A percentile compares a stretch with the other conserved stretches of the same genome.
Conservation (phyloP, 2,888 invertebrate species). For the Tipula unca region DNA sequence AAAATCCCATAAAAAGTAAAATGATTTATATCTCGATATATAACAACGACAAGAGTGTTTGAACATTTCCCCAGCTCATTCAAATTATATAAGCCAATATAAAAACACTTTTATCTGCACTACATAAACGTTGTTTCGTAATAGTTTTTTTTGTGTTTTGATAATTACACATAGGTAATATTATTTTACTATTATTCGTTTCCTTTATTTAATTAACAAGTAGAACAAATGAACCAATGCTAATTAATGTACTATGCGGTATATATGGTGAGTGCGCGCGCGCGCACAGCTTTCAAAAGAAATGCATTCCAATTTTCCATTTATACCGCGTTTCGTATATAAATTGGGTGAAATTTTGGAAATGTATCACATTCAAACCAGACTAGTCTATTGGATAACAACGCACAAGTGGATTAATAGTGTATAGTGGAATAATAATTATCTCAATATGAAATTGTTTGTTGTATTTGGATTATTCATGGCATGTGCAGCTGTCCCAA, state of each 20-base stretch:
- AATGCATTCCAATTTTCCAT: neutral
- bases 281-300: neutral
- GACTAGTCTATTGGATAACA: neutral
- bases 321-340: neutral
- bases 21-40: neutral
- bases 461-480: conserved; percentile 9
- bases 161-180: neutral
- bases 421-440: neutral
- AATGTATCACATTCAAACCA: neutral
- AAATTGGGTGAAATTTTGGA: neutral
- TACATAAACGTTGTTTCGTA: neutral
- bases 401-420: neutral
- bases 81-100: neutral
- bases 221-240: neutral
- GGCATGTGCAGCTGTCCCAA: neutral
- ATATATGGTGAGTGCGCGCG: neutral
- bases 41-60: neutral
- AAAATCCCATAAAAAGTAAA: neutral
- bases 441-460: conserved; percentile 3
- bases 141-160: neutral
- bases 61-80: neutral
- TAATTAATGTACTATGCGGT: neutral
- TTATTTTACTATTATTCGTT: neutral
- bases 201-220: neutral
- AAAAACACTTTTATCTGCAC: neutral